These are phyloP conservation scores for Neodon shergylaensis DNA, from an alignment of 2,113 vertebrate genomes.

Conservation along the genomic window DNA sequence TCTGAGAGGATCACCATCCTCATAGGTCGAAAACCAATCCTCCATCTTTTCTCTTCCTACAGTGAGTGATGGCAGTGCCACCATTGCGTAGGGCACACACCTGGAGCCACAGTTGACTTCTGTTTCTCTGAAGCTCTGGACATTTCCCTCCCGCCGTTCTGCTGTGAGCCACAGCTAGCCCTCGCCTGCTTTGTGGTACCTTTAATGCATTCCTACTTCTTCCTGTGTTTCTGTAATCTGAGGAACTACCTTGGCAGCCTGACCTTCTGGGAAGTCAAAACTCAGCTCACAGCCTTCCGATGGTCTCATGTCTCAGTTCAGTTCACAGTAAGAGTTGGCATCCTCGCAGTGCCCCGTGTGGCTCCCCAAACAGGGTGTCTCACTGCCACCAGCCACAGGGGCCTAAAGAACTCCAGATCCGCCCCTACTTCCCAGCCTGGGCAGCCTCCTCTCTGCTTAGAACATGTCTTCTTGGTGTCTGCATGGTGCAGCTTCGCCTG, in stretches of 20 bases:
- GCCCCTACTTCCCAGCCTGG: not conserved
- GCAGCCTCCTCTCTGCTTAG: not conserved
- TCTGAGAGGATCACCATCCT: not conserved
- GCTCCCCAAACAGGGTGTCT: not conserved
- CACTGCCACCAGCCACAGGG: not conserved
- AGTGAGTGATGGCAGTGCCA: not conserved
- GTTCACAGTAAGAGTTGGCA: not conserved
- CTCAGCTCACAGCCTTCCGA: not conserved
- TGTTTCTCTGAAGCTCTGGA: not conserved
- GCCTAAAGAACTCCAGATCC: not conserved
- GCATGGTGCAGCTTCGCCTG: not conserved
- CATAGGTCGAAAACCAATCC: not conserved
- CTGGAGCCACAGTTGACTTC: not conserved
- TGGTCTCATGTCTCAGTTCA: not conserved
- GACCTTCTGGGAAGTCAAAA: not conserved
- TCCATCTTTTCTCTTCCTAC: not conserved
- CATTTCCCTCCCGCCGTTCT: not conserved
- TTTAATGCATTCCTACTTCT: not conserved
- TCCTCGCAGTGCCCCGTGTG: accelerated
- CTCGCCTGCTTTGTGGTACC: not conserved
- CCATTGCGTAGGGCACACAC: not conserved
- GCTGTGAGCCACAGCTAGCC: not conserved
- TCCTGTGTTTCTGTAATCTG: not conserved
- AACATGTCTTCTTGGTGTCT: not conserved
- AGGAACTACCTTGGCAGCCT: not conserved